A percentile compares a stretch with the other conserved stretches of the same genome.
Conservation (phyloP, 2,113 vertebrate genomes). For the Laticauda colubrina region DNA sequence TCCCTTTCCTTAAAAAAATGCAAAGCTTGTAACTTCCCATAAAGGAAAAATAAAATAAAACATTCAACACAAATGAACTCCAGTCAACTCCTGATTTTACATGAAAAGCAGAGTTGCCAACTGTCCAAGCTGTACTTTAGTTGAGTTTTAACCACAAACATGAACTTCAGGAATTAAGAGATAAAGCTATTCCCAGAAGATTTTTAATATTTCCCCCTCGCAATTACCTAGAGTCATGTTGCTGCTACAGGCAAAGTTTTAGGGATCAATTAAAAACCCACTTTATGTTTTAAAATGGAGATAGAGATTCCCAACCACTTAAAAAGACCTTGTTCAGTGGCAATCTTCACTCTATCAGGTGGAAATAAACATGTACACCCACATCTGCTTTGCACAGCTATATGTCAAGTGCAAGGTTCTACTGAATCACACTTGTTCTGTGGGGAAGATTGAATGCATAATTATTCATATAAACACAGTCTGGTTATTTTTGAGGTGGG, state of each 20-base stretch:
- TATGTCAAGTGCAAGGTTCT: neutral
- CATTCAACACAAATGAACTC: neutral
- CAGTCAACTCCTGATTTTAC: neutral
- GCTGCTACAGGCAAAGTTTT: neutral
- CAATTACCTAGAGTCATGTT: neutral
- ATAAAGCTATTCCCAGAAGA: neutral
- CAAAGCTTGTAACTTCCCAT: neutral
- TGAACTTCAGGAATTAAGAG: neutral
- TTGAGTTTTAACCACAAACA: neutral
- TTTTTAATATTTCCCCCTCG: neutral
- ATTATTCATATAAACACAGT: neutral
- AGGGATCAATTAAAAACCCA: neutral
- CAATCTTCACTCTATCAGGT: neutral
- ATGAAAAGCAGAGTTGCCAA: neutral
- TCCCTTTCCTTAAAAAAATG: neutral
- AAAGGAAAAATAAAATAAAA: neutral
- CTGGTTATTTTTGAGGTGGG: neutral
- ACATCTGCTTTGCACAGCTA: neutral
- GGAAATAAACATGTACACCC: neutral
- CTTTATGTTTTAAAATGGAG: neutral
- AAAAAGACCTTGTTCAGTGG: neutral
- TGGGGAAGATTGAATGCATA: neutral
- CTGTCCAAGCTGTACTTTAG: neutral
- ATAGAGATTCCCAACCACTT: neutral
- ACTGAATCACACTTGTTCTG: neutral